A percentile compares a stretch with the other conserved stretches of the same genome.
Evolutionary conservation across 1,140 invertebrate species (phyloP).

Genomic region (Listronotus oregonensis): DNA sequence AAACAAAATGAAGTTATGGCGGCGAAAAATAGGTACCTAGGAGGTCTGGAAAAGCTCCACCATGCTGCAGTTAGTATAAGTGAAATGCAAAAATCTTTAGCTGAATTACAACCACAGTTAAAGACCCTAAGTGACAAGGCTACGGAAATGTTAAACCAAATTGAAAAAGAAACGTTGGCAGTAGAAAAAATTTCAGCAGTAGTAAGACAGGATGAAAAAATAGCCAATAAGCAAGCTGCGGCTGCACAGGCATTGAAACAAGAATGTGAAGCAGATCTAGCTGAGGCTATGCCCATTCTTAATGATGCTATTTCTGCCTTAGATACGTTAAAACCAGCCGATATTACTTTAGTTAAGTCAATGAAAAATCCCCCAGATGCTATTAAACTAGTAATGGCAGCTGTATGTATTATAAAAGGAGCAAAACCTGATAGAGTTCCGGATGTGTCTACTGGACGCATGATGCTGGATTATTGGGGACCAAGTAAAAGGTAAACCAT

Average conservation of each 20-base stretch:
- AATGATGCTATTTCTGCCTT: slow-evolving; percentile 83
- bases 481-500: slow-evolving; percentile 73
- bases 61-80: slow-evolving; percentile 73
- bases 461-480: slow-evolving; percentile 88
- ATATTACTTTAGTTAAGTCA: slow-evolving; percentile 94
- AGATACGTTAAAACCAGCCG: slow-evolving; percentile 90
- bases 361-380: slow-evolving; percentile 97
- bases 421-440: slow-evolving; percentile 82
- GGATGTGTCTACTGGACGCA: slow-evolving; percentile 77
- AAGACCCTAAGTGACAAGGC: slow-evolving; percentile 81
- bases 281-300: slow-evolving; percentile 85
- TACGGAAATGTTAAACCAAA: slow-evolving; percentile 81
- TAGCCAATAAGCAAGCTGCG: slow-evolving; percentile 87
- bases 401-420: slow-evolving; percentile 86
- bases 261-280: slow-evolving; percentile 91
- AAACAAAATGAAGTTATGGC: slow-evolving; percentile 81
- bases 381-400: slow-evolving; percentile 93
- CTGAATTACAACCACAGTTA: slow-evolving; percentile 84
- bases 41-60: slow-evolving; percentile 83
- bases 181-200: slow-evolving; percentile 84
- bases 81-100: slow-evolving; percentile 84
- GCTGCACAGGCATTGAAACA: slow-evolving; percentile 80
- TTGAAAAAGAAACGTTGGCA: slow-evolving; percentile 83
- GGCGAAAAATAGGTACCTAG: slow-evolving; percentile 75
- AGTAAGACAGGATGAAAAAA: slow-evolving; percentile 86